A percentile compares a stretch with the other conserved stretches of the same genome.
phyloP scores from a whole-genome alignment of 2,888 invertebrate genomes.

The Lepetodrilus schrolli region DNA sequence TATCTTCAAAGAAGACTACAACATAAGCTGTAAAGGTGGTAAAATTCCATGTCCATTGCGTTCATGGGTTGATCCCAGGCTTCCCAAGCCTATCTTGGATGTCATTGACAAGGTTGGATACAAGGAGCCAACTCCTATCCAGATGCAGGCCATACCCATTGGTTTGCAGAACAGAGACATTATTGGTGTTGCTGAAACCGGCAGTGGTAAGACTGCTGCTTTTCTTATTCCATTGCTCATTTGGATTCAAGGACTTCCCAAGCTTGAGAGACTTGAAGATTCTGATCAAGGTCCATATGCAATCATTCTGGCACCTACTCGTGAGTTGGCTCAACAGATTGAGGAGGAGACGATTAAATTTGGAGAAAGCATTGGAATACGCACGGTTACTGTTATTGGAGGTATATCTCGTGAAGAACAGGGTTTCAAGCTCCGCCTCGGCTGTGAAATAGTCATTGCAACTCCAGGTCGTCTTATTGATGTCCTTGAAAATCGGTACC shows the following conservation, averaged over 20 bases:
- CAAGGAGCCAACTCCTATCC: constrained; percentile 98
- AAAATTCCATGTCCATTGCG: constrained; percentile 96
- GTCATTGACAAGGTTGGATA: constrained; percentile 96
- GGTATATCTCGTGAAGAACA: constrained; percentile 95
- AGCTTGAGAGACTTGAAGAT: constrained; percentile 83
- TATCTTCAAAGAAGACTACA: constrained; percentile 99
- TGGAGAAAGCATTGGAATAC: constrained; percentile 80
- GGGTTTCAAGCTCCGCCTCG: constrained; percentile 94
- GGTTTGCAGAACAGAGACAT: constrained; percentile 87
- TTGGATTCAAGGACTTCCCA: constrained; percentile 98
- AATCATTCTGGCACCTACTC: constrained; percentile 98
- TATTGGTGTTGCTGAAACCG: constrained; percentile 99
- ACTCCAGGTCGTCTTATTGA: constrained; percentile 99
- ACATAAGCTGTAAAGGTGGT: constrained; percentile 97
- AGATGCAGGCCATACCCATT: constrained; percentile 98
- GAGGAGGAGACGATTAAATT: constrained; percentile 99
- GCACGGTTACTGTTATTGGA: constrained; percentile 75
- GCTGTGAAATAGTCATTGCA: constrained; percentile 99
- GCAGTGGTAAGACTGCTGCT: constrained; percentile 98
- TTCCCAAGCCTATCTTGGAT: constrained; percentile 90
- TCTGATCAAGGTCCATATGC: constrained; percentile 92
- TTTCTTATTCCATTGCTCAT: constrained; percentile 96
- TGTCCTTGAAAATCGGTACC: constrained; percentile 96
- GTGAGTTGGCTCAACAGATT: constrained; percentile 99
- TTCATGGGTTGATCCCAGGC: constrained; percentile 91